Conservation (phyloP, 1,140 invertebrate genomes). For the Radopholus similis region DNA sequence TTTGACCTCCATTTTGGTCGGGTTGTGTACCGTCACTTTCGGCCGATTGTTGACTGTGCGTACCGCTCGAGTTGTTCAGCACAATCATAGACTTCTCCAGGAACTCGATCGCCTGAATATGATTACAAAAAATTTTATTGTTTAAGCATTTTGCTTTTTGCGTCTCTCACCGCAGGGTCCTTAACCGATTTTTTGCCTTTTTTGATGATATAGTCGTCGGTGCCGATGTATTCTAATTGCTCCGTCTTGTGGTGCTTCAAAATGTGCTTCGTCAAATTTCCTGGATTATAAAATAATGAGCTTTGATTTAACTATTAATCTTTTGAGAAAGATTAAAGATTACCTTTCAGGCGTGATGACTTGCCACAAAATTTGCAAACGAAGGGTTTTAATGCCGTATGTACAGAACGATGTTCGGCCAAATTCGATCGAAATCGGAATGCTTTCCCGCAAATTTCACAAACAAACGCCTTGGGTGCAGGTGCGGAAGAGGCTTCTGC, state of each 20-base stretch:
- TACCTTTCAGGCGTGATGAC: conserved; percentile 50
- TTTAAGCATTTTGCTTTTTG: too few relatives aligned
- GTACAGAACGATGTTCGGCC: conserved; percentile 58
- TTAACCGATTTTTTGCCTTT: conserved; percentile 59
- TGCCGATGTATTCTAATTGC: conserved; percentile 56
- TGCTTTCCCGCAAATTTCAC: conserved; percentile 60
- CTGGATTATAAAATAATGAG: conserved; percentile 33
- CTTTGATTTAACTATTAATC: background rate
- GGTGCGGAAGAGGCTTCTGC: too few relatives aligned
- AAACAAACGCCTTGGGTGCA: conserved; percentile 47
- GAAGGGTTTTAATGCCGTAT: conserved; percentile 56
- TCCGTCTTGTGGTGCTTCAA: conserved; percentile 59
- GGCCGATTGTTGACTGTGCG: background rate
- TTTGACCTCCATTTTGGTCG: background rate
- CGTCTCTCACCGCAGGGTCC: conserved; percentile 30
- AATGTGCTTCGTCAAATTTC: conserved; percentile 59
- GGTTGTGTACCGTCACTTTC: background rate
- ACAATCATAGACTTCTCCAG: conserved; percentile 59
- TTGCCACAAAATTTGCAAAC: conserved; percentile 59
- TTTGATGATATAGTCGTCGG: conserved; percentile 59
- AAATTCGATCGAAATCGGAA: conserved; percentile 60
- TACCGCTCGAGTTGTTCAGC: conserved; percentile 8
- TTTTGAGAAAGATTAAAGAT: conserved; percentile 6
- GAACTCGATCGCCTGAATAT: conserved; percentile 49
- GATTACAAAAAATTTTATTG: conserved; percentile 1